Conservation (phyloP, 2,888 invertebrate genomes). For the Apamea crenata region DNA sequence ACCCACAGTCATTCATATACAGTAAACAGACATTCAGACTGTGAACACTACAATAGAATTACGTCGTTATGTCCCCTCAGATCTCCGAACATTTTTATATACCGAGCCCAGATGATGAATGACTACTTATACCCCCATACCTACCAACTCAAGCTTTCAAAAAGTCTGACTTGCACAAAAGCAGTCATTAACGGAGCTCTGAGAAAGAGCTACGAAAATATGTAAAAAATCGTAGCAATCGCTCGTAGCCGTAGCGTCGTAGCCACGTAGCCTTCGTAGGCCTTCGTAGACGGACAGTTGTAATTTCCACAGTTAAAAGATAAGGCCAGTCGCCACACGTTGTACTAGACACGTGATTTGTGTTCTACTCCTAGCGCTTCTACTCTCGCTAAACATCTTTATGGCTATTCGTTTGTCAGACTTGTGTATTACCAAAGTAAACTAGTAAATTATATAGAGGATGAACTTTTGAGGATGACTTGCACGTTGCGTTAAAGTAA, state of each 20-base stretch:
- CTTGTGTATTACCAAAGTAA: slow-evolving; percentile 53
- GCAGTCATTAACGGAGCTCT: slow-evolving; percentile 6
- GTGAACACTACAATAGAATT: neutral
- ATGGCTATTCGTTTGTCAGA: slow-evolving; percentile 53
- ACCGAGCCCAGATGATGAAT: neutral
- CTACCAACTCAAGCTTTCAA: slow-evolving; percentile 21
- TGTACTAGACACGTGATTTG: slow-evolving; percentile 54
- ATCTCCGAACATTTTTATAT: neutral
- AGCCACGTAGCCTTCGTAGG: slow-evolving; percentile 20
- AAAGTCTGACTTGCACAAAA: slow-evolving; percentile 42
- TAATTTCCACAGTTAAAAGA: slow-evolving; percentile 42
- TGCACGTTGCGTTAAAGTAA: slow-evolving; percentile 49
- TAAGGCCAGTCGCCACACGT: slow-evolving; percentile 27
- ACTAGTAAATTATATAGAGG: slow-evolving; percentile 53
- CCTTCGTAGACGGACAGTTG: slow-evolving; percentile 26
- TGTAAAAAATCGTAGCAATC: slow-evolving; percentile 29
- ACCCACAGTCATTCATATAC: neutral
- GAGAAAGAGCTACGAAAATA: slow-evolving; percentile 7
- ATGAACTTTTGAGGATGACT: slow-evolving; percentile 42
- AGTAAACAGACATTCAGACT: slow-evolving; percentile 14
- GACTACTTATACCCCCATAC: neutral
- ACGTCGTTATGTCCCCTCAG: neutral
- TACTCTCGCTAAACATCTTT: slow-evolving; percentile 51
- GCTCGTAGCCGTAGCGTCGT: slow-evolving; percentile 41
- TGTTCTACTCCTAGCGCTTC: slow-evolving; percentile 39